A percentile compares a stretch with the other conserved stretches of the same genome.
These are phyloP conservation scores for Leucosticte australis DNA, from an alignment of 2,113 vertebrate genomes.

Conservation along the genomic window DNA sequence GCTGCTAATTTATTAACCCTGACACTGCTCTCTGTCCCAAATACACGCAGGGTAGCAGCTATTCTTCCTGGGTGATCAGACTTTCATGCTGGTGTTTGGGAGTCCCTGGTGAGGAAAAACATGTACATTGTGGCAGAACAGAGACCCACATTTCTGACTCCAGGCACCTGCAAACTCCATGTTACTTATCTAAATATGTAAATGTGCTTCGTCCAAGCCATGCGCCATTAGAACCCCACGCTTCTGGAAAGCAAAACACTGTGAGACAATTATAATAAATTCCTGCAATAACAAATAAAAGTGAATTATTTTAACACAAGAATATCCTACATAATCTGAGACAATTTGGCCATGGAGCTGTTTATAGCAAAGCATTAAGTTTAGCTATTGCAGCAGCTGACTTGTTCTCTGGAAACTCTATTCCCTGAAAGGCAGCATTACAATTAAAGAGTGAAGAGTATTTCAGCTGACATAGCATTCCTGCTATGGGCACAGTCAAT, in stretches of 20 bases:
- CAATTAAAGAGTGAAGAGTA: conserved; percentile 42
- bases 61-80: not conserved
- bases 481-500: conserved; percentile 47
- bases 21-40: not conserved
- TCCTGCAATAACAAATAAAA: not conserved
- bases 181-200: not conserved
- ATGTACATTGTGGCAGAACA: not conserved
- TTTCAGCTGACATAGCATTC: conserved; percentile 58
- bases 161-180: not conserved
- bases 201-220: not conserved
- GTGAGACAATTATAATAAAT: not conserved
- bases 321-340: not conserved
- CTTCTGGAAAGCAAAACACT: not conserved
- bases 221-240: not conserved
- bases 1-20: not conserved
- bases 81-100: not conserved
- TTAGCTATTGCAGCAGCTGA: not conserved
- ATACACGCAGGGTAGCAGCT: not conserved
- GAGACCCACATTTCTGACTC: not conserved
- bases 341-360: not conserved
- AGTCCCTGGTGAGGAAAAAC: not conserved
- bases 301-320: not conserved
- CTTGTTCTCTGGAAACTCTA: conserved; percentile 20
- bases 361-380: conserved; percentile 16
- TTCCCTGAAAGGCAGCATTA: conserved; percentile 26